These are phyloP conservation scores for Eremophila alpestris DNA, from an alignment of 2,797 vertebrate genomes.

Conservation along the genomic window DNA sequence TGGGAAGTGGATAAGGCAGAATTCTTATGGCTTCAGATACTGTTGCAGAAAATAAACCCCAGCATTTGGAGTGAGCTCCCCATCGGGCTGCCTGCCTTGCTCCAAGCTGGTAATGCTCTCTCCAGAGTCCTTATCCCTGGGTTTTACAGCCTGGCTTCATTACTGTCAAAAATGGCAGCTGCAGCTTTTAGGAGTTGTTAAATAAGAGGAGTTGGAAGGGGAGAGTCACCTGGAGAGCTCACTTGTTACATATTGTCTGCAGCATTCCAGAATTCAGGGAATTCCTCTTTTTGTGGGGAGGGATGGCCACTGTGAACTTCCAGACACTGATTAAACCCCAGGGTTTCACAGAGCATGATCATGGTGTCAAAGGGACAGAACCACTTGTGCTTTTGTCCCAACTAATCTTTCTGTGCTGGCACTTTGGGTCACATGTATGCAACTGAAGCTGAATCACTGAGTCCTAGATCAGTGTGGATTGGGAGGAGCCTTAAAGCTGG, in stretches of 20 bases:
- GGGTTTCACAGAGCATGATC: not conserved
- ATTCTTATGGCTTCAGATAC: slow-evolving; percentile 16
- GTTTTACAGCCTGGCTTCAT: not conserved
- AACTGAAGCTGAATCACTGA: rapidly evolving
- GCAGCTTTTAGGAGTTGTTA: not conserved
- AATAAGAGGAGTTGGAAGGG: not conserved
- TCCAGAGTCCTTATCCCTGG: not conserved
- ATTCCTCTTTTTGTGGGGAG: not conserved
- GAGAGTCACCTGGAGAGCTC: not conserved
- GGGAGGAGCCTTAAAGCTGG: not conserved
- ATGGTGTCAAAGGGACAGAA: not conserved
- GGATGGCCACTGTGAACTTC: not conserved
- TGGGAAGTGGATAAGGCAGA: not conserved
- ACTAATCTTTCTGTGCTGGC: not conserved
- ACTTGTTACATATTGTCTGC: not conserved
- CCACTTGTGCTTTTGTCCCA: not conserved
- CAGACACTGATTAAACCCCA: not conserved
- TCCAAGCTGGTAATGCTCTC: not conserved
- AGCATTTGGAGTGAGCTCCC: not conserved
- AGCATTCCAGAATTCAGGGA: not conserved
- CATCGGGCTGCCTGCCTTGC: not conserved
- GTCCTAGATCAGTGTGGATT: not conserved
- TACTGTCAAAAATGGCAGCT: not conserved
- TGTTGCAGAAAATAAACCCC: slow-evolving; percentile 46
- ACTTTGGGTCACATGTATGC: not conserved